Percentiles rank a stretch among this genome's conserved stretches.
Evolutionary conservation across 2,888 invertebrate species (phyloP).

Genomic region (Metellina segmentata): DNA sequence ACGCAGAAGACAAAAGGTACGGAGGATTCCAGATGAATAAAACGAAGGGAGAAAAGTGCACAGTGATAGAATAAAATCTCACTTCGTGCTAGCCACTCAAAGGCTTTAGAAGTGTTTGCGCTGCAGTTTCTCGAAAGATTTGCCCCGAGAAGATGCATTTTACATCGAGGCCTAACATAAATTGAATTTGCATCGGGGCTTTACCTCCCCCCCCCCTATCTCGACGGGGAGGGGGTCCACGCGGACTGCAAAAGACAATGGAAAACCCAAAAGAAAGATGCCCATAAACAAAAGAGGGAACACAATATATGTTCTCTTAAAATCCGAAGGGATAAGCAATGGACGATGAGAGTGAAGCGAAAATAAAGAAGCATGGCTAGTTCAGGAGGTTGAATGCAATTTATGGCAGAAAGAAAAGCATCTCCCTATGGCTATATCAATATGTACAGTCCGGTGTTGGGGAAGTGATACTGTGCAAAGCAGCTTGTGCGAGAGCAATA

Average conservation of each 20-base stretch:
- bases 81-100: conserved; percentile 44
- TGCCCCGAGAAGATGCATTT: conserved; percentile 57
- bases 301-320: conserved; percentile 47
- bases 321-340: conserved; percentile 48
- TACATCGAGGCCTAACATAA: conserved; percentile 67
- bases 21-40: background rate
- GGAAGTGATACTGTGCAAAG: conserved; percentile 30
- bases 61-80: conserved; percentile 66
- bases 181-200: conserved; percentile 68
- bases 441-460: conserved; percentile 25
- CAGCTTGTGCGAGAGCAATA: conserved; percentile 27
- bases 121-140: conserved; percentile 57
- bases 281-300: conserved; percentile 11
- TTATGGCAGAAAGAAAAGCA: conserved; percentile 29
- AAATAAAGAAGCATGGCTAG: background rate
- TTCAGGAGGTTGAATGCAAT: conserved; percentile 21
- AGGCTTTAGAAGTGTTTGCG: conserved; percentile 60
- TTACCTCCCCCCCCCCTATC: background rate
- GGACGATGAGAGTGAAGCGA: background rate
- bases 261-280: conserved; percentile 14
- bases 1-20: conserved; percentile 4
- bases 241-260: conserved; percentile 27
- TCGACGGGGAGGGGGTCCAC: background rate
- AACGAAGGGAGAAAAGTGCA: conserved; percentile 20
- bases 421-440: conserved; percentile 23